These are phyloP conservation scores for Heterotilapia buettikoferi DNA, from an alignment of 2,113 vertebrate genomes.

Conservation along the genomic window DNA sequence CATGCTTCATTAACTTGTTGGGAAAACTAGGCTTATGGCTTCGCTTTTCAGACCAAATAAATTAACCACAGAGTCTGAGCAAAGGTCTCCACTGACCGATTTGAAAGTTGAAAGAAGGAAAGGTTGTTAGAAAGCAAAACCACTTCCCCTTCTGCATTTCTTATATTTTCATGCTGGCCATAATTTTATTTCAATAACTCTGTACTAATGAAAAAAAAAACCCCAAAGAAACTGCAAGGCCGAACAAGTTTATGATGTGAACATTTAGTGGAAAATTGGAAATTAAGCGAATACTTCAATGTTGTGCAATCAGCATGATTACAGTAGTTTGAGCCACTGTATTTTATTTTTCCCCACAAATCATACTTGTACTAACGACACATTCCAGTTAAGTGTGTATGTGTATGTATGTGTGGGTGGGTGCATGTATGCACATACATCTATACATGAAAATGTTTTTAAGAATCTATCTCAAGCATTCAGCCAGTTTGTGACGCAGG, in stretches of 20 bases:
- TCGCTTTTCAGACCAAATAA: not conserved
- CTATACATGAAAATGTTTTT: not conserved
- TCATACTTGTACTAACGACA: not conserved
- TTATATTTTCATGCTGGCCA: not conserved
- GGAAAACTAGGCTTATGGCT: not conserved
- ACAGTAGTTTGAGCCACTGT: not conserved
- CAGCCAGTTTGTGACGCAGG: not conserved
- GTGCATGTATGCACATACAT: not conserved
- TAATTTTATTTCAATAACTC: not conserved
- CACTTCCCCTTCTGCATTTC: not conserved
- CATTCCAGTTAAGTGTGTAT: not conserved
- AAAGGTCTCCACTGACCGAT: not conserved
- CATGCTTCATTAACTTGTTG: not conserved
- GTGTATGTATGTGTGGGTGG: not conserved
- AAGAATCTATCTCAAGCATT: not conserved
- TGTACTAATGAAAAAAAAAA: not conserved
- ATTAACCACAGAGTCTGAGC: not conserved
- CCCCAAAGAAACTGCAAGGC: fast-evolving
- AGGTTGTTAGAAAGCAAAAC: not conserved
- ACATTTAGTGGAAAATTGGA: not conserved
- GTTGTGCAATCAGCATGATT: not conserved
- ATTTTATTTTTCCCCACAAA: not conserved
- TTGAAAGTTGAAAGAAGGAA: not conserved
- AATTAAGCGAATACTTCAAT: not conserved
- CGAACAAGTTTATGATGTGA: not conserved